phyloP scores from a whole-genome alignment of 1,140 invertebrate genomes.

The Diachasma alloeum region DNA sequence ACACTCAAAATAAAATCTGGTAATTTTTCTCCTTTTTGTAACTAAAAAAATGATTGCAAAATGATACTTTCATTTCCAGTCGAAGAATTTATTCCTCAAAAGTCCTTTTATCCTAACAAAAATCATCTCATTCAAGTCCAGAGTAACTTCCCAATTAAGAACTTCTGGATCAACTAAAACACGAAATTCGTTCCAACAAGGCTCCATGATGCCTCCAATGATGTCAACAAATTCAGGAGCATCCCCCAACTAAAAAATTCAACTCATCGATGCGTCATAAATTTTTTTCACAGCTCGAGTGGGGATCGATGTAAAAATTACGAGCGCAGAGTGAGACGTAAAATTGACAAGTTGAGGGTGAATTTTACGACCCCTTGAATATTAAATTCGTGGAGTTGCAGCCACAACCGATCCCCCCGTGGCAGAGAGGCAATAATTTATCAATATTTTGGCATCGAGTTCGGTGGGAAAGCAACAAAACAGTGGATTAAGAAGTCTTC shows the following conservation, averaged over 20 bases:
- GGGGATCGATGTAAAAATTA: neutral
- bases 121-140: neutral
- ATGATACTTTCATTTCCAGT: no score
- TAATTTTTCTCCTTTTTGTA: no score
- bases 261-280: neutral
- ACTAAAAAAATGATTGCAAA: no score
- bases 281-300: slow-evolving; percentile 10
- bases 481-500: no score
- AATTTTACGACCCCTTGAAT: neutral
- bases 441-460: neutral
- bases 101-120: no score
- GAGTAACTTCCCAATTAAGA: neutral
- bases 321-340: neutral
- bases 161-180: neutral
- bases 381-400: neutral
- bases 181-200: neutral
- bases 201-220: neutral
- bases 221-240: neutral
- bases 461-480: neutral
- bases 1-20: no score
- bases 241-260: neutral
- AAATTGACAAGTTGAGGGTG: neutral
- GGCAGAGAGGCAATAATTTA: neutral
- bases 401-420: neutral
- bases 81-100: no score